Conservation (phyloP, 2,888 invertebrate species). For the Tetramorium bicarinatum region DNA sequence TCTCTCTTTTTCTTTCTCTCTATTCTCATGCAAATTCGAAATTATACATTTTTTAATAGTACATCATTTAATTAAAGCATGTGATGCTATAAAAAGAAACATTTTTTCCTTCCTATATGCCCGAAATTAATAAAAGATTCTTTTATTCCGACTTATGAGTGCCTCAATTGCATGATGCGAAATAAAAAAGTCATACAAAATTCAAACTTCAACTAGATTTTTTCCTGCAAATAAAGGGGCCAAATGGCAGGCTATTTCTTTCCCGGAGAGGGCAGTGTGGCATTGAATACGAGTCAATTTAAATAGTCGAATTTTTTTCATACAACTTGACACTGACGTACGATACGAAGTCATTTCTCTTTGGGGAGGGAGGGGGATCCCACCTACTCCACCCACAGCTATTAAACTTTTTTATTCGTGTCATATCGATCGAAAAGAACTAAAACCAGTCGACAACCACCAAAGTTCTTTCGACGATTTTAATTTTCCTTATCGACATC, state of each 20-base stretch:
- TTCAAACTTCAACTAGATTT: conserved; percentile 20
- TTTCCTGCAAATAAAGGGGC: background rate
- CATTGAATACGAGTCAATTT: conserved; percentile 33
- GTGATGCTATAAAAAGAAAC: background rate
- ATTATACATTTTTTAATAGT: background rate
- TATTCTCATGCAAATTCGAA: background rate
- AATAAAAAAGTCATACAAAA: background rate
- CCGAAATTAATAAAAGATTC: background rate
- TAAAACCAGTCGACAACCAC: conserved; percentile 11
- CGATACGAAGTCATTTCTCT: conserved; percentile 26
- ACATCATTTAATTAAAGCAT: background rate
- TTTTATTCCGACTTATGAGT: background rate
- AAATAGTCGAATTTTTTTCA: conserved; percentile 40
- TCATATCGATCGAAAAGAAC: conserved; percentile 44
- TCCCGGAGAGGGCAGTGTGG: background rate
- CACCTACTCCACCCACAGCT: conserved; percentile 3
- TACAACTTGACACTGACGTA: conserved; percentile 39
- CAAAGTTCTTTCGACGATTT: conserved; percentile 42
- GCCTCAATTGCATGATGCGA: background rate
- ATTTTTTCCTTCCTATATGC: background rate
- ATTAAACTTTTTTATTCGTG: conserved; percentile 47
- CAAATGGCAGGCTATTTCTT: conserved; percentile 18
- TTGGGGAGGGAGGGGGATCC: background rate
- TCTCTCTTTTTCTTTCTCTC: background rate
- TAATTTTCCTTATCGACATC: conserved; percentile 45